Evolutionary conservation across 2,113 vertebrate species (phyloP), one percentile per base, ranked within the genome.

Genomic region (Scomber japonicus): DNA sequence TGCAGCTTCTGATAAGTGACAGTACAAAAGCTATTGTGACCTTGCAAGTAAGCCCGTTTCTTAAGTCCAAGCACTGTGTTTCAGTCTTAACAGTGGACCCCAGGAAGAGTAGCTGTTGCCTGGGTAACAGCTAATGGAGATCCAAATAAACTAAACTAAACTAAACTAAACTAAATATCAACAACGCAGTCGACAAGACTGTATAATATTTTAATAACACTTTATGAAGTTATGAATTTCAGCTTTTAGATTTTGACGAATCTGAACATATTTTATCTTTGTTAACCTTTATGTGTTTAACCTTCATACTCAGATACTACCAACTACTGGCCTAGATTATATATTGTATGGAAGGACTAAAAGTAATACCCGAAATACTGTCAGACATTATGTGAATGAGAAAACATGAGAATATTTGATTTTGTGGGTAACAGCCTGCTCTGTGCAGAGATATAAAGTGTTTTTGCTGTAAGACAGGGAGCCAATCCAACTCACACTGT

Each of bases 401-500:
- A 7, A 12, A 44, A 9, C n/a, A 14, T 0, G 0, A 0, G 3
- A 13, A 54, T 15, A 54, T 27, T 71, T 55, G 15, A 30, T 67
- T 63, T 50, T 3, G 49, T 44, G 60, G 10, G 0, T 19, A 21
- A 67, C 24, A 4, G 1, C 0, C 27, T 19, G 55, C 31, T 54
- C 46, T n/a, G 24, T 48, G 60, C 71, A 53, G 72, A 70, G 17
- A 65, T 4, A 76, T 9, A 49, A 53, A 63, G 53, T 12, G 53
- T 40, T 51, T 68, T 63, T 44, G 24, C 63, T 44, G 2, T 31
- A 74, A 67, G 80, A 27, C 64, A 5, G 54, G 64, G 78, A 78
- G 15, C 8, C 48, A 2, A 48, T 68, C 75, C 82, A 78, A 95
- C 98, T 98, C 93, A 99, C 98, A 99, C 95, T 35, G 98, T 99